These are phyloP conservation scores for Pampusana beccarii DNA, from an alignment of 2,113 vertebrate genomes.

Conservation along the genomic window DNA sequence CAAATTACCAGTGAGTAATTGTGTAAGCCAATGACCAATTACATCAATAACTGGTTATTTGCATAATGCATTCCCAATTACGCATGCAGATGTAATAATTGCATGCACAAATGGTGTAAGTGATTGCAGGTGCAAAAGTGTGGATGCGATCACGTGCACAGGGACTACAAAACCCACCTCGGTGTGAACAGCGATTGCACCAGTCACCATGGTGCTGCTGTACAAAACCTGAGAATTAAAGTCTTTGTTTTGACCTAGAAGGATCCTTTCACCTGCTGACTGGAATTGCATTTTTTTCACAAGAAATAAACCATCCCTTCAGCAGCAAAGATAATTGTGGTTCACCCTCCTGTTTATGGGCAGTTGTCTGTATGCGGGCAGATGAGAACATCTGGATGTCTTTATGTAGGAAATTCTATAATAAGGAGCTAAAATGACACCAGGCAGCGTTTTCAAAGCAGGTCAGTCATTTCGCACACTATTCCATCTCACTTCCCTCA, in stretches of 20 bases:
- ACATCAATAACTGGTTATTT: background rate
- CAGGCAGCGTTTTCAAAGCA: constrained; percentile 24
- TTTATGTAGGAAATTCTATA: background rate
- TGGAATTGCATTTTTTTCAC: rapidly evolving
- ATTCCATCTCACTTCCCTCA: background rate
- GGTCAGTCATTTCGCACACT: background rate
- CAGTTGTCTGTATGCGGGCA: background rate
- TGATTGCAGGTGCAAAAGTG: constrained; percentile 23
- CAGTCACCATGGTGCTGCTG: background rate
- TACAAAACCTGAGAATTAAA: rapidly evolving
- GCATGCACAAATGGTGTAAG: background rate
- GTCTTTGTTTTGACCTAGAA: background rate
- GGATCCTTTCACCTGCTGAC: background rate
- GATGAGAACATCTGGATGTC: background rate
- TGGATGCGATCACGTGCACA: background rate
- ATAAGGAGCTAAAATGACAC: background rate
- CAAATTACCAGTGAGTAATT: background rate
- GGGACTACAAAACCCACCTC: background rate
- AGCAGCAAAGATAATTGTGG: background rate
- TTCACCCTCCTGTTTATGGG: background rate
- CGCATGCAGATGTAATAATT: background rate
- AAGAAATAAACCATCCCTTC: background rate
- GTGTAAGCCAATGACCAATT: constrained; percentile 9
- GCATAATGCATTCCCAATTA: background rate
- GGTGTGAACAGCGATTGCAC: background rate